phyloP scores from a whole-genome alignment of 2,888 invertebrate species.

The Candidula unifasciata region DNA sequence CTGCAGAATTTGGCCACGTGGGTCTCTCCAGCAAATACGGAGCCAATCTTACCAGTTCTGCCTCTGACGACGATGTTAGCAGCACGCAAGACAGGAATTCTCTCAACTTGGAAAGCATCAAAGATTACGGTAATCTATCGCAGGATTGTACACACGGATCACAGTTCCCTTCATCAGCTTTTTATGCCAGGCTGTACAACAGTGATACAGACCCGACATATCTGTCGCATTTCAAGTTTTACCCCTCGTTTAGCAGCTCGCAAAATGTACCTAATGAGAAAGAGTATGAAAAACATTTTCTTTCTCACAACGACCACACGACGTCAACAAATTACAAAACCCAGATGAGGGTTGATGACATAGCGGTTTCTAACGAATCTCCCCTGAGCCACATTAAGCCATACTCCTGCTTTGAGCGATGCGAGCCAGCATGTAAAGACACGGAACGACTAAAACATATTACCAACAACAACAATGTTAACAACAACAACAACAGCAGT shows the following conservation, averaged over 20 bases:
- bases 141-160: constrained; percentile 21
- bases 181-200: constrained; percentile 43
- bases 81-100: constrained; percentile 1
- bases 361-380: background rate
- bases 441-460: constrained; percentile 15
- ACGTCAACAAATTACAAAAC: constrained; percentile 6
- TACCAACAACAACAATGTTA: constrained; percentile 30
- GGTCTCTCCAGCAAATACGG: constrained; percentile 26
- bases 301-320: constrained; percentile 19
- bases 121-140: constrained; percentile 1
- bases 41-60: background rate
- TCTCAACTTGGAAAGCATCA: constrained; percentile 1
- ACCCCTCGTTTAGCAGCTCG: constrained; percentile 11
- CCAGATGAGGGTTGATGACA: constrained; percentile 3
- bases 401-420: constrained; percentile 15
- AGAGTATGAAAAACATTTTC: constrained; percentile 37
- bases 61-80: background rate
- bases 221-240: constrained; percentile 44
- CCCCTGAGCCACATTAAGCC: background rate
- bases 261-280: constrained; percentile 22
- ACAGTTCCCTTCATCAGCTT: constrained; percentile 7
- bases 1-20: constrained; percentile 28
- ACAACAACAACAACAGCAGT: constrained; percentile 1
- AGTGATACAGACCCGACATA: constrained; percentile 12
- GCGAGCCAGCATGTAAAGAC: background rate